Conservation (phyloP, 2,797 vertebrate genomes). For the Hapalemur alaotrensis region DNA sequence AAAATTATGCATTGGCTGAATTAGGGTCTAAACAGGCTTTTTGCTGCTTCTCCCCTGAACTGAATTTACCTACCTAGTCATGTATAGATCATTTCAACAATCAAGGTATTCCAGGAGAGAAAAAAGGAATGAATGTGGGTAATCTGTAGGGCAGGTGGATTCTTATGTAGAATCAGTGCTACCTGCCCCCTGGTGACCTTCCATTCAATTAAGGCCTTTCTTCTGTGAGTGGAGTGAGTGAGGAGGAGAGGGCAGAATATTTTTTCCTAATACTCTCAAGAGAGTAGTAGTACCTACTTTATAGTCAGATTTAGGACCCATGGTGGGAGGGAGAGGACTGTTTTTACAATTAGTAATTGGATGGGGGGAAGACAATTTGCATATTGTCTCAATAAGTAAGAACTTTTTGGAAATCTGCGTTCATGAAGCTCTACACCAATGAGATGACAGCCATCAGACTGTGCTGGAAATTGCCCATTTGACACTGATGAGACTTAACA, state of each 20-base stretch:
- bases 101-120: neutral
- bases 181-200: neutral
- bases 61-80: neutral
- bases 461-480: neutral
- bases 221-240: neutral
- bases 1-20: neutral
- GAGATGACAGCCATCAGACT: neutral
- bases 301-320: neutral
- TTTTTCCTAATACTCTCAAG: neutral
- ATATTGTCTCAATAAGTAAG: neutral
- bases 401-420: neutral
- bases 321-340: neutral
- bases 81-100: neutral
- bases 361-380: neutral
- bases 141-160: neutral
- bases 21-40: neutral
- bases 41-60: neutral
- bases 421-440: neutral
- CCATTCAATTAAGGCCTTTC: neutral
- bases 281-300: neutral
- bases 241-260: neutral
- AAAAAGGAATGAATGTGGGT: neutral
- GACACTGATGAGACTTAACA: neutral
- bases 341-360: neutral
- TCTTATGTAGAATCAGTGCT: neutral